Conservation (phyloP, 2,888 invertebrate species). For the Leucoma salicis region DNA sequence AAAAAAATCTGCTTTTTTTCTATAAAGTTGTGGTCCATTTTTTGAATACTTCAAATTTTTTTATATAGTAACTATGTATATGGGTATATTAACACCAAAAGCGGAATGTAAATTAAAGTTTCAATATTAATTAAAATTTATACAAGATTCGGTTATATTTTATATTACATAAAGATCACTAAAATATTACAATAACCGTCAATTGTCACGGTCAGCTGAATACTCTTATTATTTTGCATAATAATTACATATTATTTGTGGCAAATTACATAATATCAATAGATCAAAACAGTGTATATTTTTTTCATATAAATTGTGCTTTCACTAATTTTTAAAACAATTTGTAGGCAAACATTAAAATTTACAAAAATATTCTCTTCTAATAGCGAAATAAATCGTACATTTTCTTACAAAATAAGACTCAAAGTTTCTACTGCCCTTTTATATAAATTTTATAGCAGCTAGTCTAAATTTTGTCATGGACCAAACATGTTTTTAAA, state of each 20-base stretch:
- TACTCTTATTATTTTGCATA: too few relatives aligned
- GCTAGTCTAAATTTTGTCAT: slow-evolving; percentile 24
- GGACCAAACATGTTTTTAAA: slow-evolving; percentile 33
- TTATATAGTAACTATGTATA: slow-evolving; percentile 34
- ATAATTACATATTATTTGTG: background rate
- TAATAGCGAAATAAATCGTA: slow-evolving; percentile 15
- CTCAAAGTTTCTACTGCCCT: slow-evolving; percentile 11
- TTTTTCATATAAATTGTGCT: slow-evolving; percentile 8
- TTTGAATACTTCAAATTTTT: slow-evolving; percentile 30
- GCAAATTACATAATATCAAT: slow-evolving; percentile 1
- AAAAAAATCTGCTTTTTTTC: slow-evolving; percentile 42
- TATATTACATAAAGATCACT: background rate
- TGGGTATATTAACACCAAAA: slow-evolving; percentile 60
- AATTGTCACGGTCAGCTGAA: too few relatives aligned
- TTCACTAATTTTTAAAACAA: slow-evolving; percentile 4
- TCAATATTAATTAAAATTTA: slow-evolving; percentile 19
- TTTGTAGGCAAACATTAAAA: background rate
- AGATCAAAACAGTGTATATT: background rate
- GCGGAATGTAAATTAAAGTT: slow-evolving; percentile 67
- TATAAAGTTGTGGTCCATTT: slow-evolving; percentile 55
- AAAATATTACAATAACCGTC: too few relatives aligned
- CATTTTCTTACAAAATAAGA: slow-evolving; percentile 13
- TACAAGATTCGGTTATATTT: slow-evolving; percentile 15
- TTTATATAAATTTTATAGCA: slow-evolving; percentile 19
- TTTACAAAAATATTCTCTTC: slow-evolving; percentile 25